These are phyloP conservation scores for Anoplophora glabripennis DNA, from an alignment of 1,140 invertebrate species.

Conservation along the genomic window DNA sequence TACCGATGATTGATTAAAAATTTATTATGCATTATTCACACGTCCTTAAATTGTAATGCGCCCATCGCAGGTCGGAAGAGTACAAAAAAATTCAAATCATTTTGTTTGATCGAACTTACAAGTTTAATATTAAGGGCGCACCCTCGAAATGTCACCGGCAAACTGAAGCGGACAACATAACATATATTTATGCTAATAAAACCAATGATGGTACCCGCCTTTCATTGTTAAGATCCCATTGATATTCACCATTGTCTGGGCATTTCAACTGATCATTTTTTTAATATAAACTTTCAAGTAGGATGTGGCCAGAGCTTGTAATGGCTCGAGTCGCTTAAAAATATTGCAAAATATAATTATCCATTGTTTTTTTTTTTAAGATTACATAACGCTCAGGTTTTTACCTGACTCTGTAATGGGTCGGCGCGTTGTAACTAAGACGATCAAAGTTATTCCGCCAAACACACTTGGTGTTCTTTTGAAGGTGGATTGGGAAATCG, in stretches of 20 bases:
- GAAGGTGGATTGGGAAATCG: no score
- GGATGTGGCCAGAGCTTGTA: no score
- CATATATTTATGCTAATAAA: conserved; percentile 31
- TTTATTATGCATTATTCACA: neutral
- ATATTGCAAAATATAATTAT: no score
- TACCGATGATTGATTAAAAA: neutral
- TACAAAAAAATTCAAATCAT: conserved; percentile 8
- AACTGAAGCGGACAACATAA: conserved; percentile 15
- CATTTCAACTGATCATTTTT: conserved; percentile 5
- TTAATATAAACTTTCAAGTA: neutral
- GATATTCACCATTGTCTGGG: conserved; percentile 26
- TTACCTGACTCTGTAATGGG: no score
- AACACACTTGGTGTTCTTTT: no score
- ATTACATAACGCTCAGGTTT: no score
- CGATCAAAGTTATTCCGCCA: no score
- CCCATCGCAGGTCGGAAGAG: neutral
- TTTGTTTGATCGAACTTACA: conserved; percentile 10
- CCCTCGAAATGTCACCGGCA: conserved; percentile 21
- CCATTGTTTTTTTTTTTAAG: no score
- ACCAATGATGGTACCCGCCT: conserved; percentile 16
- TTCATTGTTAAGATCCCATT: conserved; percentile 25
- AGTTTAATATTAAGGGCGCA: conserved; percentile 15
- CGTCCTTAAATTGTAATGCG: neutral
- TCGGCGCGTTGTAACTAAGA: no score
- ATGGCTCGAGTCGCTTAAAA: no score